Conservation (phyloP, 2,888 invertebrate species). For the Psylliodes chrysocephalus region DNA sequence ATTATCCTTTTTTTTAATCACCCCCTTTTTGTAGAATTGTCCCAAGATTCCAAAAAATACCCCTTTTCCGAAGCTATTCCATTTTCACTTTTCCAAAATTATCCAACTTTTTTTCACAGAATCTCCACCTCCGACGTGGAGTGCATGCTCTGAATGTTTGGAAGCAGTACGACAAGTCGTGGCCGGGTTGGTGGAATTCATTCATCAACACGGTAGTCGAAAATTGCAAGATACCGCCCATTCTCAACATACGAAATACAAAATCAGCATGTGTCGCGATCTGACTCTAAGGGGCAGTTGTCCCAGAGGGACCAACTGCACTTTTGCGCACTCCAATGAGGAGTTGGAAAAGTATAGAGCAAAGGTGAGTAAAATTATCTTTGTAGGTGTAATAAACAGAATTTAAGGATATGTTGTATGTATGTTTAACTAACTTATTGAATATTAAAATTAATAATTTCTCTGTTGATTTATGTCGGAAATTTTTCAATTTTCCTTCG, state of each 20-base stretch:
- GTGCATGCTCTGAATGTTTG: constrained; percentile 73
- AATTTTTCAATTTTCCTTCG: too few relatives aligned
- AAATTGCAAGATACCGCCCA: constrained; percentile 71
- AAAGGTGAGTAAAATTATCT: constrained; percentile 32
- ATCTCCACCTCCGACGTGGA: constrained; percentile 72
- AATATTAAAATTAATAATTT: too few relatives aligned
- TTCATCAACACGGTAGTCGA: constrained; percentile 78
- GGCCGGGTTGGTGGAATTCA: constrained; percentile 80
- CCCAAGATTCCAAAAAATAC: too few relatives aligned
- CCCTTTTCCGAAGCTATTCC: too few relatives aligned
- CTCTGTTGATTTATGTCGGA: too few relatives aligned
- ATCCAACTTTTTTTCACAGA: constrained; percentile 60
- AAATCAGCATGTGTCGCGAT: constrained; percentile 91
- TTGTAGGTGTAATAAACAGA: too few relatives aligned
- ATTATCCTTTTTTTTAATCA: too few relatives aligned
- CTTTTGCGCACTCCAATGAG: constrained; percentile 91
- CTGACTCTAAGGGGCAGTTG: constrained; percentile 82
- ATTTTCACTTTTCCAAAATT: too few relatives aligned
- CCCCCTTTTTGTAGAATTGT: too few relatives aligned
- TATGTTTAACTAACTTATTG: too few relatives aligned
- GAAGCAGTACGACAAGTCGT: constrained; percentile 78
- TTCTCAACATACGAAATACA: constrained; percentile 79
- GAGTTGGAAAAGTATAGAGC: constrained; percentile 81
- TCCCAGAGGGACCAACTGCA: constrained; percentile 87
- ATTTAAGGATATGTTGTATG: too few relatives aligned